A percentile compares a stretch with the other conserved stretches of the same genome.
Evolutionary conservation across 2,797 vertebrate genomes (phyloP).

Genomic region (Chaunax sp.): DNA sequence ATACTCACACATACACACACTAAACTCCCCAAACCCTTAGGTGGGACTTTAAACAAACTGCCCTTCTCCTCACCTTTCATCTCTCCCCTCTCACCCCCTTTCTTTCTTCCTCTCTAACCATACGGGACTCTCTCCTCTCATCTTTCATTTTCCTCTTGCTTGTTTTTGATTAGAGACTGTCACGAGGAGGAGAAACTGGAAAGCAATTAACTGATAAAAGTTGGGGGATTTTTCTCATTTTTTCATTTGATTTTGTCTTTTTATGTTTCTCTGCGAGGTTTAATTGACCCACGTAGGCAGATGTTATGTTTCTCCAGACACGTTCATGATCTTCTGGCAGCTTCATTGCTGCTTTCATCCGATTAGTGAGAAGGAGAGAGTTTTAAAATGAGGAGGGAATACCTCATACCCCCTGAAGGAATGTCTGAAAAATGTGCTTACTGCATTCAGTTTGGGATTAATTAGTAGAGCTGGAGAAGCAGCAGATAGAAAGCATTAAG

Average conservation of each 20-base stretch:
- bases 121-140: conserved; percentile 12
- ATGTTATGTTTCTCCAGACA: conserved; percentile 28
- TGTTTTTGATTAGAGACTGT: conserved; percentile 53
- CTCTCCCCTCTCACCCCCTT: conserved; percentile 13
- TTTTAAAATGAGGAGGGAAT: conserved; percentile 20
- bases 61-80: conserved; percentile 56
- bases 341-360: conserved; percentile 24
- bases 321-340: conserved; percentile 35
- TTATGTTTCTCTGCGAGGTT: conserved; percentile 51
- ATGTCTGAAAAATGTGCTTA: conserved; percentile 62
- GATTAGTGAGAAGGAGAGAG: conserved; percentile 41
- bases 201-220: conserved; percentile 54
- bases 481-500: conserved; percentile 61
- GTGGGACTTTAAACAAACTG: conserved; percentile 57
- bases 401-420: conserved; percentile 57
- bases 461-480: conserved; percentile 59
- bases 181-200: conserved; percentile 1
- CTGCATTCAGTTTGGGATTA: conserved; percentile 67
- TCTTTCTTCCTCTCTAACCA: background rate
- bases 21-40: conserved; percentile 30
- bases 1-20: conserved; percentile 19
- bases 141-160: conserved; percentile 28
- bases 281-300: conserved; percentile 11
- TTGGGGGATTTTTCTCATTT: conserved; percentile 28
- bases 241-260: conserved; percentile 35